A percentile compares a stretch with the other conserved stretches of the same genome.
These are phyloP conservation scores for Rhadinocentrus ornatus DNA, from an alignment of 2,797 vertebrate genomes.

Conservation along the genomic window DNA sequence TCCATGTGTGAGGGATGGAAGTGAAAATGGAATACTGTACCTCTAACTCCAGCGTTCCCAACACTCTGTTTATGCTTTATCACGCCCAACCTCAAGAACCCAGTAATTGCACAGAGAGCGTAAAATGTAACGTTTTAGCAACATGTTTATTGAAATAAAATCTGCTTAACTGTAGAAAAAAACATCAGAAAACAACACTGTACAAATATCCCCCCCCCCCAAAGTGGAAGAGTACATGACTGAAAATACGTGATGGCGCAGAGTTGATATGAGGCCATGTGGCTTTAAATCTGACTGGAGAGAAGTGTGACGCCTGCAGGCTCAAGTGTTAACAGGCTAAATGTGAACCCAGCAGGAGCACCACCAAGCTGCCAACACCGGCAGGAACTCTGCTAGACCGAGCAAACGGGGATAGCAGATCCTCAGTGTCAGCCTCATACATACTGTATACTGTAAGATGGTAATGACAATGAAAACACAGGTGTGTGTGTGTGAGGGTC, in stretches of 20 bases:
- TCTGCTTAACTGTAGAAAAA: conserved; percentile 60
- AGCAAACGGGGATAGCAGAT: conserved; percentile 2
- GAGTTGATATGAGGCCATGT: conserved; percentile 8
- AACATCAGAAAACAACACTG: conserved; percentile 54
- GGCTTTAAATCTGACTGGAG: conserved; percentile 25
- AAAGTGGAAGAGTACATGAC: conserved; percentile 45
- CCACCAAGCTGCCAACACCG: conserved; percentile 28
- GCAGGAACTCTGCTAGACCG: conserved; percentile 13
- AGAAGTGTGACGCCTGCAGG: conserved; percentile 29
- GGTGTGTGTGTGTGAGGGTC: conserved; percentile 45
- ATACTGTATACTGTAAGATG: conserved; percentile 1
- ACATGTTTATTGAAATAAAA: conserved; percentile 84
- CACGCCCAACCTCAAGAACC: conserved; percentile 30
- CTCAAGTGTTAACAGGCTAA: conserved; percentile 31
- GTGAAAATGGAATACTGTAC: conserved; percentile 67
- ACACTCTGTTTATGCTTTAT: conserved; percentile 6
- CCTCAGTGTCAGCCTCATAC: background rate
- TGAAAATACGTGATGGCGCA: conserved; percentile 21
- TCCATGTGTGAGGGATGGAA: conserved; percentile 47
- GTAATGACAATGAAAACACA: conserved; percentile 28
- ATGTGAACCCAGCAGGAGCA: conserved; percentile 41
- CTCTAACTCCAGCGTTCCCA: conserved; percentile 50
- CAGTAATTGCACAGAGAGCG: conserved; percentile 79
- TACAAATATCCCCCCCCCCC: conserved; percentile 57
- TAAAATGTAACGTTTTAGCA: conserved; percentile 72